Conservation (phyloP, 1,140 invertebrate species). For the Drosophila orena region DNA sequence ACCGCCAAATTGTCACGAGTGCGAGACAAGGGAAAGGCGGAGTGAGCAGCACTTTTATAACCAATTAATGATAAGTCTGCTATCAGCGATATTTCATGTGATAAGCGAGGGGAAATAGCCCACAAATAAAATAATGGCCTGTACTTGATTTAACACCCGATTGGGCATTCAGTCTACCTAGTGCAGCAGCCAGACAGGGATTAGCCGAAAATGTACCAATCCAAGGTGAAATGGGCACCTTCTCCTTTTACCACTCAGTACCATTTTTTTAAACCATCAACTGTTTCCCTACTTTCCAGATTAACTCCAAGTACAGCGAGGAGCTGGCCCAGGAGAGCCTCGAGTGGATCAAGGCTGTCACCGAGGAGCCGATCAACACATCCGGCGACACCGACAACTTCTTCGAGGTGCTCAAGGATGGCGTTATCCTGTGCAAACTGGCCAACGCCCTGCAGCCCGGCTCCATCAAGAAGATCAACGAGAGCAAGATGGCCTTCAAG, state of each 20-base stretch:
- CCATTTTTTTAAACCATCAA: background rate
- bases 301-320: constrained; percentile 98
- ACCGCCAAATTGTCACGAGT: constrained; percentile 37
- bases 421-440: constrained; percentile 93
- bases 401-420: constrained; percentile 94
- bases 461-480: constrained; percentile 94
- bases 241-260: background rate
- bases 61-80: constrained; percentile 66
- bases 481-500: constrained; percentile 96
- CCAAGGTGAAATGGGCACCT: constrained; percentile 46
- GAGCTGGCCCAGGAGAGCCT: constrained; percentile 95
- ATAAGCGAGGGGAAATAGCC: constrained; percentile 50
- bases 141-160: constrained; percentile 42
- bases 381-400: constrained; percentile 96
- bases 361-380: constrained; percentile 91
- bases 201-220: constrained; percentile 54
- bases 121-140: constrained; percentile 21
- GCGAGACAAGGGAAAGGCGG: constrained; percentile 8
- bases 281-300: constrained; percentile 86
- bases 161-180: constrained; percentile 38
- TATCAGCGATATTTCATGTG: constrained; percentile 58
- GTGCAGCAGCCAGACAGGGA: constrained; percentile 4
- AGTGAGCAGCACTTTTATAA: constrained; percentile 45
- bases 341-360: constrained; percentile 95
- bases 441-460: constrained; percentile 92